Evolutionary conservation across 2,888 invertebrate genomes (phyloP).

Genomic region (Choristoneura rosaceana): DNA sequence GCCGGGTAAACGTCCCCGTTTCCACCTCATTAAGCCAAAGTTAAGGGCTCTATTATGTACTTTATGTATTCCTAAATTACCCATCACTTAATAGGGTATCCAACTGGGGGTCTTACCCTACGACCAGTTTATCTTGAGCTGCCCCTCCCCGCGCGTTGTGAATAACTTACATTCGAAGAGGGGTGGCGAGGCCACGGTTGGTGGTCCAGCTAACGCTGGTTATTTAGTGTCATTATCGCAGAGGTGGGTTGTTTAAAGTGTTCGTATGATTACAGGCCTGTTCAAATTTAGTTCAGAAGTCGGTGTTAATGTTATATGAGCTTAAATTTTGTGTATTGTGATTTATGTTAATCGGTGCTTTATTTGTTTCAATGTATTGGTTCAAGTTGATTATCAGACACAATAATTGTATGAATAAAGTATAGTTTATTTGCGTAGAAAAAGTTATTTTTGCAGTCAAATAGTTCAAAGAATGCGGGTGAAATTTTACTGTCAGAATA

Average conservation of each 20-base stretch:
- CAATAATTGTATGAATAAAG: too few species aligned
- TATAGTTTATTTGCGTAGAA: too few species aligned
- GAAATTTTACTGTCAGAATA: too few species aligned
- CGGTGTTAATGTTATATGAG: slow-evolving; percentile 62
- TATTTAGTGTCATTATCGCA: slow-evolving; percentile 50
- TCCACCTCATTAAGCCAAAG: slow-evolving; percentile 83
- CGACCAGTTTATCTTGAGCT: slow-evolving; percentile 61
- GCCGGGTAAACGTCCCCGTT: slow-evolving; percentile 75
- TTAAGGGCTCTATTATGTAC: slow-evolving; percentile 85
- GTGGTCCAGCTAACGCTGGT: slow-evolving; percentile 61
- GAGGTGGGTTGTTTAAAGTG: slow-evolving; percentile 78
- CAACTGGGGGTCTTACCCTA: slow-evolving; percentile 69
- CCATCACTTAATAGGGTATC: slow-evolving; percentile 77
- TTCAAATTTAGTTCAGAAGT: slow-evolving; percentile 73
- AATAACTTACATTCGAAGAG: slow-evolving; percentile 30
- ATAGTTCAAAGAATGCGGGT: too few species aligned
- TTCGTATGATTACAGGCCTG: slow-evolving; percentile 80
- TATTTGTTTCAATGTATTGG: neutral
- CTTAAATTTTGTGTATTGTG: slow-evolving; percentile 60
- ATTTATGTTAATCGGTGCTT: slow-evolving; percentile 8
- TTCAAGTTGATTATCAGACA: neutral
- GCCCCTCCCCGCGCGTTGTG: slow-evolving; percentile 41
- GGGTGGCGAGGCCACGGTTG: slow-evolving; percentile 43
- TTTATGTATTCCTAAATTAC: slow-evolving; percentile 85
- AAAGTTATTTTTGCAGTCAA: too few species aligned